Percentiles rank a stretch among this genome's conserved stretches.
phyloP scores from a whole-genome alignment of 2,113 vertebrate species.

The Pelmatolapia mariae region DNA sequence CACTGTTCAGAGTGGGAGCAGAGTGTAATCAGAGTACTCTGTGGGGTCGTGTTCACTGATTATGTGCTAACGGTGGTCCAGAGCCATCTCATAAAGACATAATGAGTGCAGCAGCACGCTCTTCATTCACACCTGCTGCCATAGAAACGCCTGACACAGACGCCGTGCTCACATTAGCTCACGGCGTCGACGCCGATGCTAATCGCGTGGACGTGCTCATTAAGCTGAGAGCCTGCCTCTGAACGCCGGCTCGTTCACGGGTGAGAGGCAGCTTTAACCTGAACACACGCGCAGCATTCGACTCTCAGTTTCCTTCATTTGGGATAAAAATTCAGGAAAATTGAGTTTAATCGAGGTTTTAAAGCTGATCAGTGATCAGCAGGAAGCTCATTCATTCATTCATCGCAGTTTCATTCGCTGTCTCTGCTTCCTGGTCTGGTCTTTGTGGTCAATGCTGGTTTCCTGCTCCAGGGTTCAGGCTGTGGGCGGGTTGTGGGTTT shows the following conservation, averaged over 20 bases:
- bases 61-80: background rate
- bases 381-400: fast-evolving
- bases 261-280: background rate
- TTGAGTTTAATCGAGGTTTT: background rate
- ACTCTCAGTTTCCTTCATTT: background rate
- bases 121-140: background rate
- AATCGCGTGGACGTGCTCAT: background rate
- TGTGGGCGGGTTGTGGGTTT: background rate
- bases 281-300: fast-evolving
- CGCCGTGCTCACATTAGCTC: background rate
- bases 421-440: background rate
- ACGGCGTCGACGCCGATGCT: background rate
- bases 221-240: background rate
- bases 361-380: background rate
- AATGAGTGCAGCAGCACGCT: background rate
- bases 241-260: background rate
- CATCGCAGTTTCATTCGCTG: background rate
- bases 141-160: background rate
- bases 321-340: background rate
- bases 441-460: background rate
- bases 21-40: background rate
- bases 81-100: background rate
- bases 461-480: background rate
- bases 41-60: background rate
- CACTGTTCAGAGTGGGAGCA: background rate